These are phyloP conservation scores for Pecten maximus DNA, from an alignment of 2,888 invertebrate species.

Conservation along the genomic window DNA sequence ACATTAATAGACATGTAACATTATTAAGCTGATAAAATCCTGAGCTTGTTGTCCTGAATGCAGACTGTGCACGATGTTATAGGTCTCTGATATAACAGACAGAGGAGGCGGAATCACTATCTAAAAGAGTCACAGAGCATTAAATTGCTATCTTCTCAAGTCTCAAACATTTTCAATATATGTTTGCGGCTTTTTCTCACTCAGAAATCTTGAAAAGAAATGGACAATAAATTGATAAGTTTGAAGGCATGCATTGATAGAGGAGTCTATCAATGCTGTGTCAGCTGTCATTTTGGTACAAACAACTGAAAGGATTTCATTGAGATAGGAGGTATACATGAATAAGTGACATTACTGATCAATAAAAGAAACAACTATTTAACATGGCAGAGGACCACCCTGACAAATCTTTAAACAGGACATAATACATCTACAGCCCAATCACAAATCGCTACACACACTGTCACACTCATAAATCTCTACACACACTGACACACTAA, in stretches of 20 bases:
- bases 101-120: not conserved
- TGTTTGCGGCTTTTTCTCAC: not conserved
- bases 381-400: constrained; percentile 8
- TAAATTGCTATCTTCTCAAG: constrained; percentile 25
- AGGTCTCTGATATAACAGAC: not conserved
- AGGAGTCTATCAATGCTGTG: not conserved
- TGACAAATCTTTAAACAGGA: not conserved
- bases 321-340: not conserved
- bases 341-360: not conserved
- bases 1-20: not conserved
- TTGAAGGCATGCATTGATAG: not conserved
- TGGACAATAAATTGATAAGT: not conserved
- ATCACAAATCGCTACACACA: not conserved
- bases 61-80: not conserved
- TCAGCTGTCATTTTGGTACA: not conserved
- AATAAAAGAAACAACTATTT: constrained; percentile 15
- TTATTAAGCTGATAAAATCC: not conserved
- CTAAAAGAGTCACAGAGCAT: not conserved
- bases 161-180: not conserved
- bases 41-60: not conserved
- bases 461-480: not conserved
- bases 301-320: not conserved
- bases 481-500: not conserved
- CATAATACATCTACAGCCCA: not conserved
- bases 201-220: not conserved